Conservation (phyloP, 2,113 vertebrate genomes). For the Amblyornis subalaris region DNA sequence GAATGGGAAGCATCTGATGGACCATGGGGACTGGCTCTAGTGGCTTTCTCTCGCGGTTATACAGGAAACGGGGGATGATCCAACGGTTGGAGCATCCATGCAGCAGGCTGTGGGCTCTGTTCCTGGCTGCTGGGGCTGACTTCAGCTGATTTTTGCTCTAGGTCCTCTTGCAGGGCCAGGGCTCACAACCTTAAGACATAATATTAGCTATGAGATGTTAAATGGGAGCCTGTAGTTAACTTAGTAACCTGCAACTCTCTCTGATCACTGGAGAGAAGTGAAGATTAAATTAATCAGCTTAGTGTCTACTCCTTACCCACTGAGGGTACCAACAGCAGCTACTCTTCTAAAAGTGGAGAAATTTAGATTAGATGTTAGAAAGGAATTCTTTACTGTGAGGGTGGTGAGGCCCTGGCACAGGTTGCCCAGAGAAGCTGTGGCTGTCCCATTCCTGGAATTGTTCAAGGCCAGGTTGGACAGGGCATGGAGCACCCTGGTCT, state of each 20-base stretch:
- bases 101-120: not conserved
- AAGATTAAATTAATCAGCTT: not conserved
- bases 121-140: not conserved
- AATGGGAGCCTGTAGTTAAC: not conserved
- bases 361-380: not conserved
- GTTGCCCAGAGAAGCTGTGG: no score
- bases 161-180: not conserved
- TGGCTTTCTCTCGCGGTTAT: not conserved
- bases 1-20: not conserved
- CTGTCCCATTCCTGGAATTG: not conserved
- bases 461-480: accelerated
- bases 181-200: not conserved
- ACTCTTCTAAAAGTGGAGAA: not conserved
- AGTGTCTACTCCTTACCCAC: not conserved
- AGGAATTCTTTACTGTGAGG: not conserved
- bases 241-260: not conserved
- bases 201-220: not conserved
- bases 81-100: not conserved
- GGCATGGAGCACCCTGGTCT: not conserved
- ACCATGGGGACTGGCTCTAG: not conserved
- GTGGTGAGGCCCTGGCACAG: not conserved
- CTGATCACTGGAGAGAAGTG: not conserved
- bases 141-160: not conserved
- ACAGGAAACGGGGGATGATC: not conserved
- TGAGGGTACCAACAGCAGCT: not conserved